Evolutionary conservation across 1,140 invertebrate genomes (phyloP).

Genomic region (Holcopasites calliopsidis): DNA sequence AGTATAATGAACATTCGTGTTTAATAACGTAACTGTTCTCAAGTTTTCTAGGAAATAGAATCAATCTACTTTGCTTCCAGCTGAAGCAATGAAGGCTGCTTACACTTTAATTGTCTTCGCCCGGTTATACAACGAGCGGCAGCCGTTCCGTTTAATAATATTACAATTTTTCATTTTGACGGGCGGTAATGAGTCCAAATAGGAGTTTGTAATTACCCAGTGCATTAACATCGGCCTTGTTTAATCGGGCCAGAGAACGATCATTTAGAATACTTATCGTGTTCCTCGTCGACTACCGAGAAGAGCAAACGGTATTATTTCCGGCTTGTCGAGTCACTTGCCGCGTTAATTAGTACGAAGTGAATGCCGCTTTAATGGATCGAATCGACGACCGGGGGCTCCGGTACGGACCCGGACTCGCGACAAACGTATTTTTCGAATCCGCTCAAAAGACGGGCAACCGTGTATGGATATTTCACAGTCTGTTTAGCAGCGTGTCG

Average conservation of each 20-base stretch:
- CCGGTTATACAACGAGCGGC: neutral
- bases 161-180: conserved; percentile 21
- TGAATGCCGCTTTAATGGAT: conserved; percentile 24
- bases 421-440: conserved; percentile 6
- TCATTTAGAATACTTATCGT: conserved; percentile 24
- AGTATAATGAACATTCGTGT: no score
- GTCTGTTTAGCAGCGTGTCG: no score
- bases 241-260: neutral
- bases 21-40: no score
- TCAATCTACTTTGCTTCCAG: no score
- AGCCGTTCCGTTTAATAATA: neutral
- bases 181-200: neutral
- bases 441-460: neutral
- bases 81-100: neutral
- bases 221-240: conserved; percentile 9
- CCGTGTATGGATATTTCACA: neutral
- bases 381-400: neutral
- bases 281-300: neutral
- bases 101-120: conserved; percentile 1
- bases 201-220: conserved; percentile 22
- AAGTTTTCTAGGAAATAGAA: no score
- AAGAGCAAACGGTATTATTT: conserved; percentile 34
- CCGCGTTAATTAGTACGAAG: conserved; percentile 44
- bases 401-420: neutral
- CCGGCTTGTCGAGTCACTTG: conserved; percentile 21